Evolutionary conservation across 2,888 invertebrate genomes (phyloP), one percentile per base, ranked within the genome.

Genomic region (Julus scanicus): DNA sequence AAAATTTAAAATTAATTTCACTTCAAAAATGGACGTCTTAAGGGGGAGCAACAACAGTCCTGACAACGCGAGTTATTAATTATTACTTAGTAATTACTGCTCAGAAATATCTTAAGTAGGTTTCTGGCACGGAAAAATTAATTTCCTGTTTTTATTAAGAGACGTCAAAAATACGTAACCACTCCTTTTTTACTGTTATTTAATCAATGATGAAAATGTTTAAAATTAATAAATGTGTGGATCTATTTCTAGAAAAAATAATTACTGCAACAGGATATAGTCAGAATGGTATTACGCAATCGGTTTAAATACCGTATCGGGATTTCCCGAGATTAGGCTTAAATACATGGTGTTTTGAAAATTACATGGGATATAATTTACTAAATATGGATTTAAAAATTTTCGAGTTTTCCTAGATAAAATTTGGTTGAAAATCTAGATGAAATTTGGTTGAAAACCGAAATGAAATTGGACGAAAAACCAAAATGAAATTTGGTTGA

Each of bases 61-160:
- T n/a, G n/a, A n/a, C n/a, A n/a, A n/a, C n/a, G n/a, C n/a, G n/a
- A n/a, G n/a, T n/a, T n/a, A n/a, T n/a, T n/a, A n/a, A n/a, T 44
- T 44, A 44, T 44, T 57, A n/a, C 57, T 57, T 57, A 57, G 17
- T 57, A 17, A 17, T n/a, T 57, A 2, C 57, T n/a, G 17, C 15
- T 15, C 57, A n/a, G n/a, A 57, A 57, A 5, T 15, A 17, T 57
- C n/a, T n/a, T 57, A 57, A 57, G 57, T 57, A 57, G 57, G 57
- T 57, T 57, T 57, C 57, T 57, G 57, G 57, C 57, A 57, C 57
- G 57, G 57, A n/a, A 4, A 57, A 57, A 57, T 57, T 57, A 57
- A 57, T 57, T 17, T 57, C 57, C 57, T 57, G 57, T 57, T 57
- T n/a, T 53, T 53, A n/a, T 44, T 57, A 2, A 15, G 2, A 57